Percentiles rank a stretch among this genome's conserved stretches.
These are phyloP conservation scores for Oreochromis spilurus DNA, from an alignment of 2,113 vertebrate species.

Conservation along the genomic window DNA sequence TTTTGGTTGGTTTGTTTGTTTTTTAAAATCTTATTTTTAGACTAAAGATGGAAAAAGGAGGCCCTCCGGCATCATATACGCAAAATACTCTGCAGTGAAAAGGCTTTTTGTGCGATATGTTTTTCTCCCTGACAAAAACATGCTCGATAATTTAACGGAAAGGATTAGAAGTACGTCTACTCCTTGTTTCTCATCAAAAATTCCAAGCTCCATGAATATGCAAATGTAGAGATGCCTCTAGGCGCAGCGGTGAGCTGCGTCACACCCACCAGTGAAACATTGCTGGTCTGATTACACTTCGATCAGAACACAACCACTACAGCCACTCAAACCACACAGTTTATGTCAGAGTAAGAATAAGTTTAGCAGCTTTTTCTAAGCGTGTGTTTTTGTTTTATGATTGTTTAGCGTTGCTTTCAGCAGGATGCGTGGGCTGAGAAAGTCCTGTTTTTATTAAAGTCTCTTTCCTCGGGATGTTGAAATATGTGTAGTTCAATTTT, in stretches of 20 bases:
- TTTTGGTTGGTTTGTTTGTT: not conserved
- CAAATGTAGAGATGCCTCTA: not conserved
- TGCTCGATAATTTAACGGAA: not conserved
- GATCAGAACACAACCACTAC: not conserved
- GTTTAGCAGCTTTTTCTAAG: not conserved
- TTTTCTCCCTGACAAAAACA: not conserved
- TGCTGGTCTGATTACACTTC: not conserved
- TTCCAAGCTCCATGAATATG: conserved; percentile 12
- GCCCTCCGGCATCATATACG: not conserved
- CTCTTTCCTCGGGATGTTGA: not conserved
- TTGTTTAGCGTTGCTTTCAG: not conserved
- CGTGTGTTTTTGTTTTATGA: not conserved
- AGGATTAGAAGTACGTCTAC: not conserved
- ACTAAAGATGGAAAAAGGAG: not conserved
- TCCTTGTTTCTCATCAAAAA: not conserved
- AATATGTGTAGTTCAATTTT: not conserved
- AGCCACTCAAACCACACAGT: not conserved
- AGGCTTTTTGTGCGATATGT: not conserved
- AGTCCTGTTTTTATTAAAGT: not conserved
- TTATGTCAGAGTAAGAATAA: not conserved
- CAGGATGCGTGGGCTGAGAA: not conserved
- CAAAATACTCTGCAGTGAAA: not conserved
- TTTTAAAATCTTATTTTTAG: not conserved
- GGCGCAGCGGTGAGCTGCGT: not conserved
- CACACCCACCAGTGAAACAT: not conserved